A percentile compares a stretch with the other conserved stretches of the same genome.
These are phyloP conservation scores for Dinoponera quadriceps DNA, from an alignment of 1,140 invertebrate species.

Conservation along the genomic window DNA sequence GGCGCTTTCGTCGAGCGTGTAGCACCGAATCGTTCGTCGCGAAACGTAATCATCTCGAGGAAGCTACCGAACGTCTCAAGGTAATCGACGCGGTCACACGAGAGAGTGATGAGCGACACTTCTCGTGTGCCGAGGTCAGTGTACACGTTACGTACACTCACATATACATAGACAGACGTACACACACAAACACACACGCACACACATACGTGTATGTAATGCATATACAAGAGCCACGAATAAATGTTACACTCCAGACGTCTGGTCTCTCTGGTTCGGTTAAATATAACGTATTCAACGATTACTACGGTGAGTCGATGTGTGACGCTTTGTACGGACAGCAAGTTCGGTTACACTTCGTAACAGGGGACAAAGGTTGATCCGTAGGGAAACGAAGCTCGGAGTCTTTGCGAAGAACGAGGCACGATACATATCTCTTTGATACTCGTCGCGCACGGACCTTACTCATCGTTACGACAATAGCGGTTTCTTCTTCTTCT, in stretches of 20 bases:
- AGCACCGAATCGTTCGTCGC: conserved; percentile 14
- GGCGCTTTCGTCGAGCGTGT: conserved; percentile 30
- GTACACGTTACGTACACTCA: background rate
- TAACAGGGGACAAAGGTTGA: background rate
- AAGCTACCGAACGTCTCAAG: conserved; percentile 6
- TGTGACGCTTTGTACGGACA: background rate
- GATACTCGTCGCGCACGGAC: background rate
- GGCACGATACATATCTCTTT: conserved; percentile 65
- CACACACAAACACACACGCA: background rate
- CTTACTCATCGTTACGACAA: background rate
- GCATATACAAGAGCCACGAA: conserved; percentile 36
- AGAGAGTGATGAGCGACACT: background rate
- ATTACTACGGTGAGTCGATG: conserved; percentile 48
- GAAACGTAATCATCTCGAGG: conserved; percentile 21
- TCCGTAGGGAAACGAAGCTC: conserved; percentile 41
- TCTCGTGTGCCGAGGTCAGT: background rate
- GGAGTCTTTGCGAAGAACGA: conserved; percentile 38
- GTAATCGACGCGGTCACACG: background rate
- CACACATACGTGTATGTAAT: conserved; percentile 7
- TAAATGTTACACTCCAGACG: conserved; percentile 65
- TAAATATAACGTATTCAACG: conserved; percentile 16
- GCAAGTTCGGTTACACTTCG: conserved; percentile 47
- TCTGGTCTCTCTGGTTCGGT: conserved; percentile 27
- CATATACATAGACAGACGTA: too few species aligned
- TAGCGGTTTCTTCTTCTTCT: background rate